These are phyloP conservation scores for Ophonus ardosiacus DNA, from an alignment of 2,888 invertebrate species.

Conservation along the genomic window DNA sequence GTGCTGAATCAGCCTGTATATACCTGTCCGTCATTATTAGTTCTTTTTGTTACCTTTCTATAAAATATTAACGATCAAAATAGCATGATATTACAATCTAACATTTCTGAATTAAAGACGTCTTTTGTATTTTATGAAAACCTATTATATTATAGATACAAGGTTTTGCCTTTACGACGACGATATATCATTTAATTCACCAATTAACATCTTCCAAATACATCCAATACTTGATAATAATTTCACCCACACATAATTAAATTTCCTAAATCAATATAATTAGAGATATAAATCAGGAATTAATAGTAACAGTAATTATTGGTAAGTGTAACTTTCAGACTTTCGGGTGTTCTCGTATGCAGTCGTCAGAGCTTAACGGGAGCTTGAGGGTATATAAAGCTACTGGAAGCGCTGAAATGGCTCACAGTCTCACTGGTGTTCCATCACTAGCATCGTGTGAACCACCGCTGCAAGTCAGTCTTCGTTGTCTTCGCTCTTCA, in stretches of 20 bases:
- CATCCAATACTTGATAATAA: background rate
- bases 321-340: background rate
- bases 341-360: slow-evolving; percentile 24
- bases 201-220: background rate
- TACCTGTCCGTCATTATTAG: too few species aligned
- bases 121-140: too few species aligned
- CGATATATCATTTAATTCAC: too few species aligned
- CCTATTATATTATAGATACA: too few species aligned
- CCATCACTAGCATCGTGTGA: slow-evolving; percentile 72
- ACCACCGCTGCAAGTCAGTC: slow-evolving; percentile 27
- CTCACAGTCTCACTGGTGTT: slow-evolving; percentile 71
- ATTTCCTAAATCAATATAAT: background rate
- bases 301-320: background rate
- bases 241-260: background rate
- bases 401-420: slow-evolving; percentile 4
- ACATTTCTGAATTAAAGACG: too few species aligned
- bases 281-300: background rate
- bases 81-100: too few species aligned
- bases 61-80: too few species aligned
- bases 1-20: too few species aligned
- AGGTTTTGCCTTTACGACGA: too few species aligned
- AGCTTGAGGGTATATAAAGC: slow-evolving; percentile 54
- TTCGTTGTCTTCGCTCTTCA: slow-evolving; percentile 20
- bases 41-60: too few species aligned
- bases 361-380: slow-evolving; percentile 10